These are phyloP conservation scores for Heteromyza rotundicornis DNA, from an alignment of 2,888 invertebrate genomes.

Conservation along the genomic window DNA sequence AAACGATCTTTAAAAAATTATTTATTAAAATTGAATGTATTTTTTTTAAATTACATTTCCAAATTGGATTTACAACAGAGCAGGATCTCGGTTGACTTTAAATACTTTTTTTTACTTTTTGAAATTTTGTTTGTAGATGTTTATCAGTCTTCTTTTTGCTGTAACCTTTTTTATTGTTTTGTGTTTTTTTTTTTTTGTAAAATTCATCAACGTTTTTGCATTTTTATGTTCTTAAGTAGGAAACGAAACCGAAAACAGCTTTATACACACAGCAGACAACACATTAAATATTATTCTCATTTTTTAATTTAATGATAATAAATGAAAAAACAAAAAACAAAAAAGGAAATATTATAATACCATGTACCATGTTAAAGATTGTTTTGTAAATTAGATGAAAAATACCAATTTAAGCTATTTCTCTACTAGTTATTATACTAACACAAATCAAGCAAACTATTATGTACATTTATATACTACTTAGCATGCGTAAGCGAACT, in stretches of 20 bases:
- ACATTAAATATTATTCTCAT: too few species aligned
- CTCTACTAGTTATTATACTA: conserved; percentile 3
- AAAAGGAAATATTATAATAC: conserved; percentile 29
- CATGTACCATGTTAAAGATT: conserved; percentile 14
- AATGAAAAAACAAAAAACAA: too few species aligned
- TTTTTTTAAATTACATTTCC: conserved; percentile 13
- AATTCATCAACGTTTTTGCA: neutral
- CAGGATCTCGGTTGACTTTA: conserved; percentile 60
- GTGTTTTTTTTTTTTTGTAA: neutral
- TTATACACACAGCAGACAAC: neutral
- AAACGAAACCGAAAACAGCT: conserved; percentile 7
- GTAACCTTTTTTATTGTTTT: neutral
- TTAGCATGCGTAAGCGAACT: neutral
- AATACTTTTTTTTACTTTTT: conserved; percentile 30
- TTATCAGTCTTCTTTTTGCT: too few species aligned
- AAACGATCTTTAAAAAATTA: neutral
- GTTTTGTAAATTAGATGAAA: neutral
- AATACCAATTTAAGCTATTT: too few species aligned
- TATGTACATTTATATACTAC: conserved; percentile 5
- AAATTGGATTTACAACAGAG: conserved; percentile 48
- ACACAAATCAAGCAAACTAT: neutral
- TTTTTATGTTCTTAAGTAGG: neutral
- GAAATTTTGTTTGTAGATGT: neutral
- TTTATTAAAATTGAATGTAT: conserved; percentile 6
- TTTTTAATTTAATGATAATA: too few species aligned